These are phyloP conservation scores for Drosophila nigromelanica DNA, from an alignment of 1,140 invertebrate genomes.

Conservation along the genomic window DNA sequence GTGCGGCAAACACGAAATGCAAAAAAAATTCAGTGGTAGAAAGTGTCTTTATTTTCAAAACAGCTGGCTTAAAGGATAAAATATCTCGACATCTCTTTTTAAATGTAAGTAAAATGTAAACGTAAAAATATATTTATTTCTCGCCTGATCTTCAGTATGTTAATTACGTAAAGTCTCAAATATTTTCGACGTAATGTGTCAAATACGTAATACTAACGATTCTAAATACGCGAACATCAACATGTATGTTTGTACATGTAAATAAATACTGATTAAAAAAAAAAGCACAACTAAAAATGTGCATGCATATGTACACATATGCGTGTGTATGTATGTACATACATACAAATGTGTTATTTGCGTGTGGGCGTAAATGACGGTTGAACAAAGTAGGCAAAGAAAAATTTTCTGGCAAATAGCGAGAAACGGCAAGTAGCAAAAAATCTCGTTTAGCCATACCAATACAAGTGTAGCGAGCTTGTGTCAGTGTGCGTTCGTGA, in stretches of 20 bases:
- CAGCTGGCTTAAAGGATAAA: conserved; percentile 69
- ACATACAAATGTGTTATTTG: not conserved
- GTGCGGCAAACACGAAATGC: conserved; percentile 76
- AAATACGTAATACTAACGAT: not conserved
- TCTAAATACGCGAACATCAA: not conserved
- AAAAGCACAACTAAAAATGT: not conserved
- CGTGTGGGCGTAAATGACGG: conserved; percentile 19
- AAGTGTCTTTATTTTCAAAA: conserved; percentile 80
- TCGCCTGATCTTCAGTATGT: not conserved
- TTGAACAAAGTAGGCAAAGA: conserved; percentile 52
- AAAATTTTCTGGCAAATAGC: conserved; percentile 30
- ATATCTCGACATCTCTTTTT: conserved; percentile 71
- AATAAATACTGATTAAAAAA: not conserved
- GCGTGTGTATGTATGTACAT: conserved; percentile 3
- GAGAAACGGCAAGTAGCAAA: conserved; percentile 21
- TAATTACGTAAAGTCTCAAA: not conserved
- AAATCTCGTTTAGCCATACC: conserved; percentile 34
- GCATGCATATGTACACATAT: conserved; percentile 1
- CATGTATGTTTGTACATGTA: not conserved
- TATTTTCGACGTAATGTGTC: not conserved
- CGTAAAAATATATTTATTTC: too few relatives aligned
- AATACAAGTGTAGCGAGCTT: conserved; percentile 3
- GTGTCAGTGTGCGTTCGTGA: not conserved
- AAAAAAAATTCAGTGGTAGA: conserved; percentile 77
- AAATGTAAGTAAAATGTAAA: conserved; percentile 57